phyloP scores from a whole-genome alignment of 35 echinoderm and acorn worm species.

The Apostichopus californicus region DNA sequence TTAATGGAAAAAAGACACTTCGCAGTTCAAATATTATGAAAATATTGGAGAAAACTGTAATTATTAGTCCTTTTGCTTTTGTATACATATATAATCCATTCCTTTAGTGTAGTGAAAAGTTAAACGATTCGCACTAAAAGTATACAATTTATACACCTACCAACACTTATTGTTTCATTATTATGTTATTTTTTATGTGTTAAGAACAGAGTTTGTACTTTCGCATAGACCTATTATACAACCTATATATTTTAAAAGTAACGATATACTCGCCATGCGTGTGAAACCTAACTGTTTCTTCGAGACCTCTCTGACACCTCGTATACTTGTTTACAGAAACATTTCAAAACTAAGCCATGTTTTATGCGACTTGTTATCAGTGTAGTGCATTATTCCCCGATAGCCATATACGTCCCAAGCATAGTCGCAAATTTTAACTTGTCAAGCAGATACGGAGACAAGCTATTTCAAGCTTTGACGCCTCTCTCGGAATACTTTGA shows the following conservation, averaged over 20 bases:
- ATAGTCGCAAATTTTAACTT: background rate
- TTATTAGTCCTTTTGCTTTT: no score
- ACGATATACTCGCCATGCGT: background rate
- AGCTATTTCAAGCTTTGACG: slow-evolving; percentile 23
- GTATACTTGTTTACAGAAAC: slow-evolving; percentile 14
- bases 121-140: no score
- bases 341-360: slow-evolving; percentile 7
- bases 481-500: slow-evolving; percentile 10
- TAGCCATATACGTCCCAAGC: background rate
- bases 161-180: no score
- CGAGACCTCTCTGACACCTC: background rate
- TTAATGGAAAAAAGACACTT: no score
- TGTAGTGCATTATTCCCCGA: background rate
- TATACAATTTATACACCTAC: no score
- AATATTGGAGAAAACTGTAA: no score
- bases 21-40: no score
- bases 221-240: no score
- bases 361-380: background rate
- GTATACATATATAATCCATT: no score
- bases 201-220: no score
- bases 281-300: background rate
- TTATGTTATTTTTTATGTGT: no score
- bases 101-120: no score
- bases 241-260: background rate
- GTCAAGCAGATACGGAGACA: background rate